Conservation (phyloP, 2,113 vertebrate species). For the Craseonycteris thonglongyai region DNA sequence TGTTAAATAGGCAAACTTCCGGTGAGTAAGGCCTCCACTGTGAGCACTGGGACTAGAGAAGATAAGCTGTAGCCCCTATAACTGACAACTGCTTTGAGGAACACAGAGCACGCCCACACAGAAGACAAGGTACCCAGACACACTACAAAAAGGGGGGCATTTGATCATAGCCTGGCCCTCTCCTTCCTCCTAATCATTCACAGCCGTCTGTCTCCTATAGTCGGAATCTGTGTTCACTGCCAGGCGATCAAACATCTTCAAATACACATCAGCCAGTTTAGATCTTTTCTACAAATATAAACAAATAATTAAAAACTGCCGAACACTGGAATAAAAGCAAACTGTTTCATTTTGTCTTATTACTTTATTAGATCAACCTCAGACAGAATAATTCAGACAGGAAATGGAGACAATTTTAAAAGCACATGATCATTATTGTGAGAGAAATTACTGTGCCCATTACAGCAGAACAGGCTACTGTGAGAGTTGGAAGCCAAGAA, state of each 20-base stretch:
- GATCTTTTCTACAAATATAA: neutral
- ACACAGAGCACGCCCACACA: neutral
- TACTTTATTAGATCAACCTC: neutral
- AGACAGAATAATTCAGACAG: neutral
- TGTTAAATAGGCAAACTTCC: neutral
- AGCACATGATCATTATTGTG: neutral
- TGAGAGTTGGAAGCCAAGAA: neutral
- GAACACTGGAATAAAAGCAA: neutral
- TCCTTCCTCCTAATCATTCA: neutral
- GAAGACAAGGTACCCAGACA: neutral
- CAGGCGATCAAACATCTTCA: neutral
- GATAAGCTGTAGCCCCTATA: neutral
- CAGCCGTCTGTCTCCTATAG: neutral
- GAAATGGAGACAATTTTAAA: neutral
- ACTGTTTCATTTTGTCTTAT: neutral
- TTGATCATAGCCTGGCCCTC: neutral
- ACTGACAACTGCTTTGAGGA: neutral
- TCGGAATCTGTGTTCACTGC: neutral
- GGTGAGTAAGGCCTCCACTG: neutral
- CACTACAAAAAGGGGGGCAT: neutral
- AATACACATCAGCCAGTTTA: neutral
- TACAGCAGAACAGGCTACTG: neutral
- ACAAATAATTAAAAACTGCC: neutral
- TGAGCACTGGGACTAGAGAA: neutral
- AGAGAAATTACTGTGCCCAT: neutral